Evolutionary conservation across 2,797 vertebrate species (phyloP).

Genomic region (Brachyalestes nurse): DNA sequence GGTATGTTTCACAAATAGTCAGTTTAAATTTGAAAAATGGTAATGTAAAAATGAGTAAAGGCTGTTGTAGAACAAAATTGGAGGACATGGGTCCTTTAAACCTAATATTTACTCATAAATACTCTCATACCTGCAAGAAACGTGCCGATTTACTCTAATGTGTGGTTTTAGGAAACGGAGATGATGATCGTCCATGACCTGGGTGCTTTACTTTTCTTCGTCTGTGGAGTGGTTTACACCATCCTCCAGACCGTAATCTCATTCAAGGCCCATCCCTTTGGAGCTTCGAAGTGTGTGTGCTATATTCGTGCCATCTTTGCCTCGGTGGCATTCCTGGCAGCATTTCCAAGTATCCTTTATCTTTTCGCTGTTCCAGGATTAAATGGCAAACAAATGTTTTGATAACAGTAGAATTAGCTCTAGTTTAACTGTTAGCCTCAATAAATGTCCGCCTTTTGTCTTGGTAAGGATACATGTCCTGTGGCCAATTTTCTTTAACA

Average conservation of each 20-base stretch:
- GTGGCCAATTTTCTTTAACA: slow-evolving; percentile 50
- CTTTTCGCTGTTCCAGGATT: background rate
- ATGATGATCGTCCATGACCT: slow-evolving; percentile 80
- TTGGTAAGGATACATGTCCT: background rate
- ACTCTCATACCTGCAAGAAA: background rate
- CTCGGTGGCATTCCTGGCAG: slow-evolving; percentile 73
- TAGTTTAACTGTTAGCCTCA: background rate
- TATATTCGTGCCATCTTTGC: slow-evolving; percentile 74
- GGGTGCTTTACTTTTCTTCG: slow-evolving; percentile 89
- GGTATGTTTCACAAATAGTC: too few species aligned
- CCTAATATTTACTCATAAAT: background rate
- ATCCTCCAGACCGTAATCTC: slow-evolving; percentile 85
- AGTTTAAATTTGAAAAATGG: too few species aligned
- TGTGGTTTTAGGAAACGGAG: slow-evolving; percentile 81
- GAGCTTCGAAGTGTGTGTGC: slow-evolving; percentile 73
- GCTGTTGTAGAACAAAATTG: too few species aligned
- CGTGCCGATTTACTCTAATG: slow-evolving; percentile 1
- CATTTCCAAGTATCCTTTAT: slow-evolving; percentile 92
- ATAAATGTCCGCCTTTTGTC: too few species aligned
- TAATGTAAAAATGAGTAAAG: too few species aligned
- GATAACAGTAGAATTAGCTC: background rate
- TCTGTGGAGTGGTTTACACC: slow-evolving; percentile 81
- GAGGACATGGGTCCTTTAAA: too few species aligned
- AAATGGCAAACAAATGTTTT: background rate
- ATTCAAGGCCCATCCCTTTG: slow-evolving; percentile 74